Conservation (phyloP, 2,797 vertebrate genomes). For the Poecilia gillii region DNA sequence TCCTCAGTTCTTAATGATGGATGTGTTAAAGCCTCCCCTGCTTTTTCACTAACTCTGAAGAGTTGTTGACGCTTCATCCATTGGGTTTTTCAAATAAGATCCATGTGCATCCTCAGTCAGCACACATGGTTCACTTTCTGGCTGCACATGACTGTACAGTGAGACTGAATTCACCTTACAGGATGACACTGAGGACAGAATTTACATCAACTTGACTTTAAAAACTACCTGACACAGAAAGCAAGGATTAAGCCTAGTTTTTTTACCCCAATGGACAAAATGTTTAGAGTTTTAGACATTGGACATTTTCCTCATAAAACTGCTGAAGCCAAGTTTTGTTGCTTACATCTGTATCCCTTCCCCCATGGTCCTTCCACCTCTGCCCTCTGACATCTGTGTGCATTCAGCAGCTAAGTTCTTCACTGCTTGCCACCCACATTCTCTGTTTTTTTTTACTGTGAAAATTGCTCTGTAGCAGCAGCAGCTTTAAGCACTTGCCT, state of each 20-base stretch:
- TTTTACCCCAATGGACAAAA: not conserved
- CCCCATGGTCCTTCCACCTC: conserved; percentile 42
- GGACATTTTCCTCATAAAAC: not conserved
- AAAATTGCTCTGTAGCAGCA: conserved; percentile 21
- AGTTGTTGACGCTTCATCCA: not conserved
- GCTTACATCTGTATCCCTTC: conserved; percentile 33
- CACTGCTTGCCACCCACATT: conserved; percentile 72
- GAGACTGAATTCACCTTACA: not conserved
- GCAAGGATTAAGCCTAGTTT: not conserved
- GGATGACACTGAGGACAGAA: not conserved
- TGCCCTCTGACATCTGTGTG: conserved; percentile 62
- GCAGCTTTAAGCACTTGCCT: not conserved
- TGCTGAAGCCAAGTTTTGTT: conserved; percentile 23
- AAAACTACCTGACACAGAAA: not conserved
- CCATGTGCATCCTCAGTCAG: not conserved
- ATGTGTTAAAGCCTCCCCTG: not conserved
- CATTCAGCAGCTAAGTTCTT: conserved; percentile 67
- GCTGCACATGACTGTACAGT: not conserved
- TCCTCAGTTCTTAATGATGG: not conserved
- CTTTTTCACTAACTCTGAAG: not conserved
- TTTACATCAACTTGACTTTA: not conserved
- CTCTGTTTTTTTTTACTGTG: conserved; percentile 36
- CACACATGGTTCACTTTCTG: not conserved
- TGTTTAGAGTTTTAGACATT: not conserved
- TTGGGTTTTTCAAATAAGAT: not conserved